Base-by-base conservation (phyloP, 2,888 invertebrate genomes). In the Euplexia lucipara region DNA sequence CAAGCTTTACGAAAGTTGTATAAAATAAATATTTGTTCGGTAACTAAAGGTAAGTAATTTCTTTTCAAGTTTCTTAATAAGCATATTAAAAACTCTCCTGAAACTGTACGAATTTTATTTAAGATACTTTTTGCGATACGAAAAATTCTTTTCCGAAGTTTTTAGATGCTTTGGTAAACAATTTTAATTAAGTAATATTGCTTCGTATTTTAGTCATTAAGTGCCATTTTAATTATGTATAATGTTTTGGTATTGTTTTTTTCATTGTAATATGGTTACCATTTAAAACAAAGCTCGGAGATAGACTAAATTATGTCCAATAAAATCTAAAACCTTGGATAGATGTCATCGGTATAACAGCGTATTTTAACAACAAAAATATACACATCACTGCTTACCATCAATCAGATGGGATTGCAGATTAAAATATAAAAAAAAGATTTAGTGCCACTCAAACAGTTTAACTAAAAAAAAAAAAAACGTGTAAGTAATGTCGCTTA, bases 41-140 rank as follows among this genome's bases (percentile, higher is more conserved):
- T 48, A 48, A 58, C 47, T 56, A 52, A 22, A 67, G 52, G 42
- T 39, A 49, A 70, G 64, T 74, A 70, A 74, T 60, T 74, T 75
- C 39, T 30, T 48, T 49, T 51, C 48, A 52, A 66, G 59, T 70
- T 75, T 41, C 48, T 4, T 42, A n/a, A n/a, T n/a, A 41, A 45
- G 48, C 34, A 70, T 48, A 65, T 49, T 62, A 62, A 59, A n/a
- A 62, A 64, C 58, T 72, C 34, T 2, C 14, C 9, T 22, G 10
- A 16, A 30, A 26, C 20, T 9, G 20, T 16, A 4, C 6, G 10
- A 5, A 42, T 45, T 32, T n/a, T 26, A 3, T 53, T 57, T 52
- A 5, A 32, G 34, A 39, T 57, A 45, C 32, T 44, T 58, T 59
- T 48, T 22, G 16, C 37, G 22, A 53, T 49, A 26, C 12, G 44